Base-by-base conservation (phyloP, 2,113 vertebrate species). In the Cheirogaleus medius region DNA sequence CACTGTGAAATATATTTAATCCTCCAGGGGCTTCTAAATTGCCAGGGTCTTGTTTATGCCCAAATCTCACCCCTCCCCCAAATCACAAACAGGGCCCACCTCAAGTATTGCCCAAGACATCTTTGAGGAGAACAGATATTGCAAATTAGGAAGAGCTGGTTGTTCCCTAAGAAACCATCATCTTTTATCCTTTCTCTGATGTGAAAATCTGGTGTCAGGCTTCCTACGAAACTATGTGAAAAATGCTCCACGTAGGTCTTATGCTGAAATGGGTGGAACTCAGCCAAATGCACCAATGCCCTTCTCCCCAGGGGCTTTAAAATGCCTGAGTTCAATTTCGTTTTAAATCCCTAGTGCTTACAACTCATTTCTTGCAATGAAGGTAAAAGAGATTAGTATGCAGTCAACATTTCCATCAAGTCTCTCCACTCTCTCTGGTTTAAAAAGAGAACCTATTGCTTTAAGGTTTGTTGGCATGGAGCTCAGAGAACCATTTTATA, bases 171-270 rank as follows among this genome's bases (percentile, higher is more conserved):
- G 77, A 68, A 77, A 76, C 76, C 95, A 71, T 98, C 97, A 96
- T 97, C 90, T 84, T 11, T 74, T 83, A 96, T 87, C 47, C 64
- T 87, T 96, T 66, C 95, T 94, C 49, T 97, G 47, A 91, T 90
- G 78, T 77, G 95, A 97, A 98, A 92, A 94, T 95, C 77, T 97
- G 97, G 96, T 76, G 63, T 97, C 93, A 96, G 97, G 97, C 98
- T 98, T 97, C 94, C 96, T 97, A 97, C 81, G 76, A 77, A 98
- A 96, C 96, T 97, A 98, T 98, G 94, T 69, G 37, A 91, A 98
- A 99, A 99, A 99, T 99, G 98, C 94, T 96, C 87, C 76, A 29
- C 8, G 32, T 86, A 68, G 23, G 7, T 83, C 92, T 91, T 85
- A 37, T 82, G 87, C 49, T 74, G 90, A 97, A 86, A 68, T 11